Percentiles rank a stretch among this genome's conserved stretches.
These are phyloP conservation scores for Silurus glanis DNA, from an alignment of 2,113 vertebrate genomes.

Conservation along the genomic window DNA sequence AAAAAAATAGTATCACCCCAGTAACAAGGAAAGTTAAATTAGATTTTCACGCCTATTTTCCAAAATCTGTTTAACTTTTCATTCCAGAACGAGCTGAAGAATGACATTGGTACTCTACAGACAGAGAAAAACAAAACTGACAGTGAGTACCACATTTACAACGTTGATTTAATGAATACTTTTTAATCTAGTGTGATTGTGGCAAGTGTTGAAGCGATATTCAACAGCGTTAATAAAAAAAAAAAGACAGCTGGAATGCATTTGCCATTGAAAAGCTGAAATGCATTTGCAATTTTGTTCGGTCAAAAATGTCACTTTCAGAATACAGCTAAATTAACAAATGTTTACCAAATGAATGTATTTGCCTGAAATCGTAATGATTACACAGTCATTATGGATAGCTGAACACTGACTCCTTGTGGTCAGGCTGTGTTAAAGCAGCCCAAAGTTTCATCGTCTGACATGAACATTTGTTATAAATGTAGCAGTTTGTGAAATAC, in stretches of 20 bases:
- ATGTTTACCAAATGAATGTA: not conserved
- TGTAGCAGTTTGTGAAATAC: not conserved
- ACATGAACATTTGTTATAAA: not conserved
- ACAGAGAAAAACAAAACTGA: not conserved
- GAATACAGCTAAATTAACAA: not conserved
- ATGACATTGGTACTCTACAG: not conserved
- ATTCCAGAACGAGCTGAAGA: constrained; percentile 54
- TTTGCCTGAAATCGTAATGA: not conserved
- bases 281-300: not conserved
- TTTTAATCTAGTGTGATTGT: not conserved
- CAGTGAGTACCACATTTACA: constrained; percentile 54
- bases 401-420: constrained; percentile 12
- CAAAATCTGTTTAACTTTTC: constrained; percentile 23
- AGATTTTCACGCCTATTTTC: not conserved
- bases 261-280: not conserved
- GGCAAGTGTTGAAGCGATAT: not conserved
- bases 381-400: not conserved
- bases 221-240: not conserved
- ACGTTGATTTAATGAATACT: not conserved
- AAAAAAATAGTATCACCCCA: not conserved
- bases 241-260: not conserved
- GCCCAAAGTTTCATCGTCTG: not conserved
- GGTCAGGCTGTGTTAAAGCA: not conserved
- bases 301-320: not conserved
- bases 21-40: not conserved